Percentiles rank a stretch among this genome's conserved stretches.
Evolutionary conservation across 1,140 invertebrate genomes (phyloP).

Genomic region (Drosophila elegans): DNA sequence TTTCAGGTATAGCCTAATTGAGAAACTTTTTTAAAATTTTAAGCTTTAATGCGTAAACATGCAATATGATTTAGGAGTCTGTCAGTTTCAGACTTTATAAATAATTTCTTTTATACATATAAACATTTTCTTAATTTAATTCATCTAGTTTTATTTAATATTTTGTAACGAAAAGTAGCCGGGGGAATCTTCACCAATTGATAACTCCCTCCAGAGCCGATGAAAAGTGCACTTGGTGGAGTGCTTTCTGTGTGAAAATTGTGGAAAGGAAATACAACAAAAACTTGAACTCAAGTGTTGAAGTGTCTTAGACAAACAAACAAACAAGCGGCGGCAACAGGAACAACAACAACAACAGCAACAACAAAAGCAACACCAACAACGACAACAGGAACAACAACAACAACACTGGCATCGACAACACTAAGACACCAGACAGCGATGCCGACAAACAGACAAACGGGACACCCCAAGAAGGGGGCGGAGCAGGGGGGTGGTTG

Average conservation of each 20-base stretch:
- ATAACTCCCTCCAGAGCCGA: constrained; percentile 47
- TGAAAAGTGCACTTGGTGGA: constrained; percentile 42
- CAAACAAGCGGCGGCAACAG: constrained; percentile 47
- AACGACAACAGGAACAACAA: constrained; percentile 49
- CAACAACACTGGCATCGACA: constrained; percentile 36
- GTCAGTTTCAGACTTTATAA: background rate
- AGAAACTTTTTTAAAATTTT: too few species aligned
- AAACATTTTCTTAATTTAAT: background rate
- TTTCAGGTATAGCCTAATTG: too few species aligned
- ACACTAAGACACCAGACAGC: constrained; percentile 38
- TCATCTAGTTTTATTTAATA: background rate
- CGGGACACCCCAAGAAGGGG: constrained; percentile 13
- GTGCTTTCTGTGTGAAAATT: constrained; percentile 65
- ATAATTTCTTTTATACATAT: background rate
- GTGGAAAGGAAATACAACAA: constrained; percentile 67
- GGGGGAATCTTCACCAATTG: background rate
- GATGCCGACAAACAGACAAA: constrained; percentile 58
- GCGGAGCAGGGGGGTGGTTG: constrained; percentile 2
- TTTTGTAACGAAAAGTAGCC: background rate
- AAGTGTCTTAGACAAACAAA: constrained; percentile 77
- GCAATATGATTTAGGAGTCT: too few species aligned
- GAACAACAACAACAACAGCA: constrained; percentile 22
- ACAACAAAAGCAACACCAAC: constrained; percentile 27
- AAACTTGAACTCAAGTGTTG: constrained; percentile 71
- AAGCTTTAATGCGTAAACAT: too few species aligned